These are phyloP conservation scores for Sericinus montela DNA, from an alignment of 2,888 invertebrate species.

Conservation along the genomic window DNA sequence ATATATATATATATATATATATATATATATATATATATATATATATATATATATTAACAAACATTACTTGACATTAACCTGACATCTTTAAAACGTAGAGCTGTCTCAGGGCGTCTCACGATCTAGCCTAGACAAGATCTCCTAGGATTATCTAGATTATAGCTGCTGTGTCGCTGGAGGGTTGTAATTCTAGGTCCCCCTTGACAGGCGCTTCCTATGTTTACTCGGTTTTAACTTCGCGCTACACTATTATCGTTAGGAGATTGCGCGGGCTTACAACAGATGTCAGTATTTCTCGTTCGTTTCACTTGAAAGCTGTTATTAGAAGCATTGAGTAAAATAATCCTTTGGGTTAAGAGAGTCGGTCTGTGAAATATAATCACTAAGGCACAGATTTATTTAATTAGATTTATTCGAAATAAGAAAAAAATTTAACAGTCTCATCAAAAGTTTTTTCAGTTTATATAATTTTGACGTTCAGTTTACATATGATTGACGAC, in stretches of 20 bases:
- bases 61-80: conserved; percentile 2
- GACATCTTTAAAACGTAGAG: not conserved
- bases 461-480: no score
- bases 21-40: no score
- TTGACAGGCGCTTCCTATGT: conserved; percentile 15
- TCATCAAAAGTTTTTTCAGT: no score
- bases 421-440: no score
- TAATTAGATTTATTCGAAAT: no score
- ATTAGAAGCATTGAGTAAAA: no score
- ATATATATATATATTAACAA: no score
- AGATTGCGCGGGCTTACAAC: conserved; percentile 1
- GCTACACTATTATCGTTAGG: conserved; percentile 5
- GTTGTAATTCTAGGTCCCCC: conserved; percentile 20
- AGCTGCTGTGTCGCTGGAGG: conserved; percentile 32
- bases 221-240: conserved; percentile 14
- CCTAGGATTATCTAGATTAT: conserved; percentile 31
- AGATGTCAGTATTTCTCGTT: not conserved
- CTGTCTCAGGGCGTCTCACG: conserved; percentile 31
- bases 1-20: no score
- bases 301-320: not conserved
- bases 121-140: conserved; percentile 25
- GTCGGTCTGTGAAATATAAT: no score
- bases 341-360: no score
- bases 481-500: no score
- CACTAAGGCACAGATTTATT: no score